Base-by-base conservation (phyloP, 2,113 vertebrate species). In the Podocnemis expansa region DNA sequence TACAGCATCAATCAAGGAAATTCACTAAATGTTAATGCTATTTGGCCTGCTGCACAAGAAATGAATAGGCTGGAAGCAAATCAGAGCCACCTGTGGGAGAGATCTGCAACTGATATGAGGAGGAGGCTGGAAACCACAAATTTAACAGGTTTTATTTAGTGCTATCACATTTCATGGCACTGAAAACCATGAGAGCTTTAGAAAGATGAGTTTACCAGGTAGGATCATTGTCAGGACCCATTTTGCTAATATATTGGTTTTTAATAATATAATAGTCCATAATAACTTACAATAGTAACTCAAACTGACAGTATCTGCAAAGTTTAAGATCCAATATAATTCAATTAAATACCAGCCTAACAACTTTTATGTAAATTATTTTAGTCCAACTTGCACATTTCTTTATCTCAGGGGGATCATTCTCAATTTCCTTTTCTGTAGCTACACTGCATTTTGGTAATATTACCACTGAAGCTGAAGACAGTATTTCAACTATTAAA, bases 401-500 rank as follows among this genome's bases (percentile, higher is more conserved):
- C 56, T 96, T 89, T 94, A 83, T 96, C 92, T 97, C 94, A 83
- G 17, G 92, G 22, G 90, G 89, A 96, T 96, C 76, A 49, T 84
- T 94, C 91, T 95, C 94, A 94, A 90, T 95, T 97, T 96, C 89
- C 82, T 95, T 91, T 95, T 83, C 91, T 89, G 83, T 60, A 1
- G 1, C 70, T 94, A 90, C 52, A 60, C 78, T 94, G 89, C 94
- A 87, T 94, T 94, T 95, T 89, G 86, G 83, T 96, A 95, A 92
- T 95, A 93, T 90, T 84, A 89, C 55, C 78, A 79, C 88, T 94
- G 92, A 94, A 94, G 91, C 93, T 89, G 73, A 93, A 96, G 93
- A 90, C 63, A 91, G 19, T 93, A 97, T 94, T 97, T 96, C 95
- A 96, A 89, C 60, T 87, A 79, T 79, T 89, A 96, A 95, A 82